Evolutionary conservation across 1,140 invertebrate species (phyloP), one percentile per base, ranked within the genome.

Genomic region (Nilaparvata lugens): DNA sequence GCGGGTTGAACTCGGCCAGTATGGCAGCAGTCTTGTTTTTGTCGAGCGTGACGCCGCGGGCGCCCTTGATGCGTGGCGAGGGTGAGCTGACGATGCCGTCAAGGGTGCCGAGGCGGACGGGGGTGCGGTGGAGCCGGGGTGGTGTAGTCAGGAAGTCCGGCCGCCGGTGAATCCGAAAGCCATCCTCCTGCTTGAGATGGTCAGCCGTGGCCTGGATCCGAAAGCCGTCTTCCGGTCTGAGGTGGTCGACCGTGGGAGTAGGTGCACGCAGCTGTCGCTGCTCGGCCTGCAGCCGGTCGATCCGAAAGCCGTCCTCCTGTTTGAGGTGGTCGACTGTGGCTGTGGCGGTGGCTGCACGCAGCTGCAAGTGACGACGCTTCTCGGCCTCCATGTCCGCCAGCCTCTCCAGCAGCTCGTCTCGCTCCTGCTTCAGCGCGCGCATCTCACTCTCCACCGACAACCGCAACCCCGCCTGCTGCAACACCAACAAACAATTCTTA

Each of bases 1-100:
- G 71, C 3, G 87, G 84, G 74, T 89, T 88, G 42, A 81, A 83
- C 76, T 92, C 89, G 53, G 82, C 78, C 43, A 93, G 78, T 72
- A 93, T 92, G 68, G 88, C 87, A 63, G 85, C 80, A 67, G 92
- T 85, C 73, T 89, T 88, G 61, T 79, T 82, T 21, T 66, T 67
- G 59, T 71, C 68, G n/a, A 72, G 70, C 38, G 64, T 64, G 11
- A 72, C 68, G 5, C 64, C 64, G 23, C 51, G 53, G 11, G 59
- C 55, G 23, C 63, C 61, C 54, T 58, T 56, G 28, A 68, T 66
- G 52, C 62, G 62, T 35, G 51, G 48, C 5, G 13, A 40, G 1
- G 69, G 70, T 3, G 63, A 64, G 55, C 68, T 69, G 14, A 71
- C 62, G 5, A 70, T 63, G 13, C 70, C 70, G 63, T 71, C 70